phyloP scores from a whole-genome alignment of 2,113 vertebrate genomes.

The Todiramphus chloris region DNA sequence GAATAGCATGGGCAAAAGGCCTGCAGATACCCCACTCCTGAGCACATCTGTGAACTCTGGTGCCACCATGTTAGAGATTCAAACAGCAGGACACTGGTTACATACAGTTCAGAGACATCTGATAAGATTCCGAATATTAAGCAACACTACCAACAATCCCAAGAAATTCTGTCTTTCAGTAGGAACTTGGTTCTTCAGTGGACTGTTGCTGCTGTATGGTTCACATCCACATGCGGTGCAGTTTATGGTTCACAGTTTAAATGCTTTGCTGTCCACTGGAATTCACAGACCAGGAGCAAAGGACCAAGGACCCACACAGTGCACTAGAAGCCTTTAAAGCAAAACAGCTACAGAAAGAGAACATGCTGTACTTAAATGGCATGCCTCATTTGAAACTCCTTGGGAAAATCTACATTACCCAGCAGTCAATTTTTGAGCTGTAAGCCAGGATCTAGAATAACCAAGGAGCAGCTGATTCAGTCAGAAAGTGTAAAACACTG shows the following conservation, averaged over 20 bases:
- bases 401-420: neutral
- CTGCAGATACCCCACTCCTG: neutral
- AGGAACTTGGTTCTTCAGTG: neutral
- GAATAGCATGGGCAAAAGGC: neutral
- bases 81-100: neutral
- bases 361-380: neutral
- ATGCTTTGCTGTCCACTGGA: neutral
- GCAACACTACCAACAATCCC: neutral
- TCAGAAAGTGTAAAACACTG: neutral
- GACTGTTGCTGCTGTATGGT: neutral
- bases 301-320: neutral
- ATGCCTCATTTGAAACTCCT: neutral
- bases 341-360: neutral
- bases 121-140: neutral
- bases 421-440: neutral
- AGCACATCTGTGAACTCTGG: neutral
- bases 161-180: neutral
- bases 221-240: neutral
- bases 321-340: neutral
- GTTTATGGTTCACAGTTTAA: neutral
- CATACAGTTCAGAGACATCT: neutral
- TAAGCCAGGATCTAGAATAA: neutral
- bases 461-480: neutral
- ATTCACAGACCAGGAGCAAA: neutral
- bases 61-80: neutral